Percentiles rank a stretch among this genome's conserved stretches.
Evolutionary conservation across 2,113 vertebrate genomes (phyloP).

Genomic region (Poecilia latipinna): DNA sequence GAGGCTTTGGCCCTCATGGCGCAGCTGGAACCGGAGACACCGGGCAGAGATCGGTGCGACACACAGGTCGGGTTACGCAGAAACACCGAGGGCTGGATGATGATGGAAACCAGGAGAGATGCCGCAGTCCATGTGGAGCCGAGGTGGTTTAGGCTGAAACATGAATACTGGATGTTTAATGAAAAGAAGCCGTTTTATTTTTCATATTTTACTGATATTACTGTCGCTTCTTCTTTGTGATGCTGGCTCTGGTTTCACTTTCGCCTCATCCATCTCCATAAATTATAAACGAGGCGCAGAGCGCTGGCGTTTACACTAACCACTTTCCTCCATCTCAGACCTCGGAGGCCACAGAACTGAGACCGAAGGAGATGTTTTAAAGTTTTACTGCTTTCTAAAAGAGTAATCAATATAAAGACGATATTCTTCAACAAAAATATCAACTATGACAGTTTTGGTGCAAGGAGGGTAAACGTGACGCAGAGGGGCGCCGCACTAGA

Average conservation of each 20-base stretch:
- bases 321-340: not conserved
- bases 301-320: not conserved
- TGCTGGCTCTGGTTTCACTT: conserved; percentile 52
- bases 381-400: no score
- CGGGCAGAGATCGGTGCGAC: conserved; percentile 25
- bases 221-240: not conserved
- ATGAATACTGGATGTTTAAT: not conserved
- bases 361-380: no score
- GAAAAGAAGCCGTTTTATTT: not conserved
- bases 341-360: not conserved
- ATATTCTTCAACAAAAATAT: no score
- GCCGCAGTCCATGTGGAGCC: not conserved
- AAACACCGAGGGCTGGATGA: not conserved
- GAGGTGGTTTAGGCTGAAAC: fast-evolving
- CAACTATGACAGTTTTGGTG: no score
- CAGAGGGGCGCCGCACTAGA: no score
- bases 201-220: not conserved
- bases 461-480: no score
- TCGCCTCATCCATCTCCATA: conserved; percentile 39
- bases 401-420: no score
- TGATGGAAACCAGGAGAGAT: no score
- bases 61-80: conserved; percentile 44
- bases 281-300: conserved; percentile 61
- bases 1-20: conserved; percentile 57
- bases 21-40: conserved; percentile 15